Percentiles rank a stretch among this genome's conserved stretches.
Conservation (phyloP, 2,113 vertebrate species). For the Pungitius pungitius region DNA sequence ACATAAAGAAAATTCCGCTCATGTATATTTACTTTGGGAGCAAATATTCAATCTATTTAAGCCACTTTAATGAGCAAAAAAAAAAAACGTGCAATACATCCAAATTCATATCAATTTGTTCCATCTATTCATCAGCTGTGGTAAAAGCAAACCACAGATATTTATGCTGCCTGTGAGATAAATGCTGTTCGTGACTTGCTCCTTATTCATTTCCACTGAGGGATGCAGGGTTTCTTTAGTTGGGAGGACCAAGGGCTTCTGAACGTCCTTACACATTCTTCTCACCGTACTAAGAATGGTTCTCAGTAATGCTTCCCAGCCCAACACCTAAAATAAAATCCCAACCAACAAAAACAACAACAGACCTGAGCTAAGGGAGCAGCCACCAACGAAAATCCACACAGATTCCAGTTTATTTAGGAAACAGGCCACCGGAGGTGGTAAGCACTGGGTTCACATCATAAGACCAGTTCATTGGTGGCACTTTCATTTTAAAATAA, state of each 20-base stretch:
- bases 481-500: background rate
- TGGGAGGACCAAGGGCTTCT: conserved; percentile 29
- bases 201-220: conserved; percentile 54
- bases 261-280: conserved; percentile 54
- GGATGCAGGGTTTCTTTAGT: conserved; percentile 46
- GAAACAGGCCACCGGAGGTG: conserved; percentile 53
- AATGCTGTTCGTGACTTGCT: conserved; percentile 56
- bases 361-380: conserved; percentile 50
- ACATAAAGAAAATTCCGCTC: conserved; percentile 32
- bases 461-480: conserved; percentile 13
- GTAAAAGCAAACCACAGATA: conserved; percentile 51
- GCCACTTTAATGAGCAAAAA: conserved; percentile 43
- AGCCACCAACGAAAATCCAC: conserved; percentile 41
- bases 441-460: conserved; percentile 41
- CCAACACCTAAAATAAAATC: conserved; percentile 67
- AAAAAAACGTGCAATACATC: conserved; percentile 39
- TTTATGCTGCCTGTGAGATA: conserved; percentile 55
- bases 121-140: conserved; percentile 65
- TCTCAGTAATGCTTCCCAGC: conserved; percentile 60
- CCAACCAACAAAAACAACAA: conserved; percentile 71
- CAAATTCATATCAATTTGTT: conserved; percentile 16
- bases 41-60: conserved; percentile 31
- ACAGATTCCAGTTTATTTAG: conserved; percentile 39
- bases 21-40: conserved; percentile 8
- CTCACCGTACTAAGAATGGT: conserved; percentile 65